Evolutionary conservation across 2,888 invertebrate genomes (phyloP), one percentile per base, ranked within the genome.

Genomic region (Chrysina gloriosa): DNA sequence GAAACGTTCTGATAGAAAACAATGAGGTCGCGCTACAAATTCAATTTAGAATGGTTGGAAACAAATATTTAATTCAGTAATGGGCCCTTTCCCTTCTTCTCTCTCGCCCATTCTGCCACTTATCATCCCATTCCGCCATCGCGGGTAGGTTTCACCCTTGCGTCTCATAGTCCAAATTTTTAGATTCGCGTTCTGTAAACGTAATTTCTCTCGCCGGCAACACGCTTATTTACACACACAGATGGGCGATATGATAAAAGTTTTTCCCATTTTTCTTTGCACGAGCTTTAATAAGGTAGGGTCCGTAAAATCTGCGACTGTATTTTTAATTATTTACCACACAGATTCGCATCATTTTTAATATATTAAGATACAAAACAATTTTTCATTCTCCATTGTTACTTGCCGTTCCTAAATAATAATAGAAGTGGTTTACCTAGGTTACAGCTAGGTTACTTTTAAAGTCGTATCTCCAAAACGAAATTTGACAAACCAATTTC

Each of bases 261-360:
- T 79, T 79, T 79, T 78, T 73, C 78, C 77, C 79, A 78, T 80
- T 79, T 79, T 78, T 80, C 79, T 79, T 78, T 75, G 74, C 75
- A 75, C 74, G 14, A 5, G 27, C 75, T 78, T 77, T 77, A 77
- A 78, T 78, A 78, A 78, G 77, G 73, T 71, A 73, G 72, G 23
- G 11, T 76, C 77, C 78, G 77, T 79, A 79, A 79, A 79, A 78
- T 77, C 78, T 77, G 50, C 72, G 76, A 73, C 77, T 76, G 77
- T 78, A 78, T 78, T 79, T 79, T 79, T 79, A 79, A 79, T 79
- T 79, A 78, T 68, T 65, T 68, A 64, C 65, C 45, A 29, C 63
- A 45, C 29, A 16, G 27, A 14, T 29, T 27, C 56, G 39, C 36
- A 21, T 56, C 39, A 56, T 36, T 56, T 36, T 39, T 29, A 52